Evolutionary conservation across 2,888 invertebrate genomes (phyloP), one percentile per base, ranked within the genome.

Genomic region (Cerastis leucographa): DNA sequence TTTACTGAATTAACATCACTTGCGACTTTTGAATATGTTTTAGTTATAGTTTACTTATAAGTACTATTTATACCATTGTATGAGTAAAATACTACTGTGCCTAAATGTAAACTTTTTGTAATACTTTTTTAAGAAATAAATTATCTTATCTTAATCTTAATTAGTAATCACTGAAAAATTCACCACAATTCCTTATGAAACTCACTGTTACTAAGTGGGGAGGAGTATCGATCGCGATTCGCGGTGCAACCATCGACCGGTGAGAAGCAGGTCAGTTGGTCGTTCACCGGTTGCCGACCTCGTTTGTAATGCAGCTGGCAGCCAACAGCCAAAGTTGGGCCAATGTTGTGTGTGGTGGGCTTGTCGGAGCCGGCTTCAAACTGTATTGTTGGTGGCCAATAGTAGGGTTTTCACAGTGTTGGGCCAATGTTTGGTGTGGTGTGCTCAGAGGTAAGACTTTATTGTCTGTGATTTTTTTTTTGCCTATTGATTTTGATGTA

Each of bases 211-310:
- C 71, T 56, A 68, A 76, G 73, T 65, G 68, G 61, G 35, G 44
- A 70, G 70, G 76, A 84, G 72, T 80, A 89, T 89, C 83, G 89
- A 91, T 87, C 85, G 79, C 42, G 78, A 78, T 90, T 87, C 85
- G 79, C 42, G 78, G 78, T 90, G 92, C 91, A 91, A 70, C 73
- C 80, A 90, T 92, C 91, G 92, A 93, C 88, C 83, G 73, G 70
- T 67, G 75, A 46, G 85, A 91, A 90, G 80, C 88, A 74, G 93
- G 93, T 91, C 92, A 92, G 80, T 89, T 81, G 91, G 92, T 81
- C 92, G 76, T 89, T 89, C 88, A 89, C 90, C 90, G 90, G 84
- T 85, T 80, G 65, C 46, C 66, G 85, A 87, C 89, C 87, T 79
- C 85, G 81, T 84, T 76, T 78, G 85, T 84, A 85, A 80, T 90